phyloP scores from a whole-genome alignment of 1,140 invertebrate species.

The Chrysomallon squamiferum region DNA sequence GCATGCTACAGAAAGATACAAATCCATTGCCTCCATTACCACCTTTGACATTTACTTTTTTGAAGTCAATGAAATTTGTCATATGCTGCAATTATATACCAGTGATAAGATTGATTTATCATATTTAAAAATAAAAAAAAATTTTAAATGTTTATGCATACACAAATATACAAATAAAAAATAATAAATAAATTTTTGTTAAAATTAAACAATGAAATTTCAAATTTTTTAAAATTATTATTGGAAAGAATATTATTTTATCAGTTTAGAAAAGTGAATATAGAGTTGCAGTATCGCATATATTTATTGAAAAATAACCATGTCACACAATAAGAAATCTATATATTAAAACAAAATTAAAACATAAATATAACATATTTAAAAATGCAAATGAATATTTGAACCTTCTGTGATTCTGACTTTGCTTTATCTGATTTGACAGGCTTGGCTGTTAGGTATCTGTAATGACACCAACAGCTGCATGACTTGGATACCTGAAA shows the following conservation, averaged over 20 bases:
- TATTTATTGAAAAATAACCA: too few species aligned
- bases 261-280: too few species aligned
- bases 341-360: too few species aligned
- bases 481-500: not conserved
- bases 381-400: not conserved
- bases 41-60: slow-evolving; percentile 68
- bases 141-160: not conserved
- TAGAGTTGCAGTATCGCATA: too few species aligned
- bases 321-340: too few species aligned
- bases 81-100: not conserved
- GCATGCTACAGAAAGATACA: slow-evolving; percentile 83
- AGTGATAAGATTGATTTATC: too few species aligned
- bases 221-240: too few species aligned
- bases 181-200: too few species aligned
- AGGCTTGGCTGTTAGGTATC: slow-evolving; percentile 5
- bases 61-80: slow-evolving; percentile 53
- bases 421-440: slow-evolving; percentile 24
- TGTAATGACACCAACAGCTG: too few species aligned
- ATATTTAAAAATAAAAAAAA: not conserved
- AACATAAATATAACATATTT: too few species aligned
- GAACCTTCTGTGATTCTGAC: slow-evolving; percentile 15
- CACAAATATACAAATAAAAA: not conserved
- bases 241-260: too few species aligned
- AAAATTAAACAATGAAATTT: too few species aligned
- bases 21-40: slow-evolving; percentile 93